Evolutionary conservation across 2,113 vertebrate species (phyloP).

Genomic region (Struthidea cinerea): DNA sequence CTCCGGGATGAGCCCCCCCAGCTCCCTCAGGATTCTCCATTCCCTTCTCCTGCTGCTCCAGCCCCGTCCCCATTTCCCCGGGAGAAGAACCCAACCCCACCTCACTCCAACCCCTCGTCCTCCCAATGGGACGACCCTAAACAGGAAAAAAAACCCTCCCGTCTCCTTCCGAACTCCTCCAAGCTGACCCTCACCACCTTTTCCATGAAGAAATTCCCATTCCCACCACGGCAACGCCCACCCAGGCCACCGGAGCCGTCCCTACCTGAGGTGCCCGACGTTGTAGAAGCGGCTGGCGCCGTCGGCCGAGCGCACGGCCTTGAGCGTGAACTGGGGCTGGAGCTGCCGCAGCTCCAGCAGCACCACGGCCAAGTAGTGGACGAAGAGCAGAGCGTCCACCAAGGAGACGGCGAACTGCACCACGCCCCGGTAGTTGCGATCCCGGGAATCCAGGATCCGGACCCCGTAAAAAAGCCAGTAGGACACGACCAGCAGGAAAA

Average conservation of each 20-base stretch:
- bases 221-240: background rate
- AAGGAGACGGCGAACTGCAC: constrained; percentile 89
- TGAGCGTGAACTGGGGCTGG: constrained; percentile 90
- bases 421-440: constrained; percentile 84
- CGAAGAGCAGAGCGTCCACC: constrained; percentile 89
- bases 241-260: background rate
- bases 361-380: constrained; percentile 90
- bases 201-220: fast-evolving
- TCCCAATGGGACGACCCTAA: background rate
- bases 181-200: no score
- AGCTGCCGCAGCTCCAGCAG: constrained; percentile 89
- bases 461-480: constrained; percentile 94
- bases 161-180: background rate
- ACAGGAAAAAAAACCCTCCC: no score
- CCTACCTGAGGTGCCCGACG: constrained; percentile 86
- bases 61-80: background rate
- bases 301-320: constrained; percentile 87
- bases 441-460: constrained; percentile 81
- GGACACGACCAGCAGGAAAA: constrained; percentile 87
- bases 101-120: background rate
- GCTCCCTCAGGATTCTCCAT: background rate
- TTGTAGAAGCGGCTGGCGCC: constrained; percentile 91
- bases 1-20: background rate
- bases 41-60: background rate
- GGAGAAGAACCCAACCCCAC: background rate